Evolutionary conservation across 1,140 invertebrate genomes (phyloP).

Genomic region (Papilio polyxenes): DNA sequence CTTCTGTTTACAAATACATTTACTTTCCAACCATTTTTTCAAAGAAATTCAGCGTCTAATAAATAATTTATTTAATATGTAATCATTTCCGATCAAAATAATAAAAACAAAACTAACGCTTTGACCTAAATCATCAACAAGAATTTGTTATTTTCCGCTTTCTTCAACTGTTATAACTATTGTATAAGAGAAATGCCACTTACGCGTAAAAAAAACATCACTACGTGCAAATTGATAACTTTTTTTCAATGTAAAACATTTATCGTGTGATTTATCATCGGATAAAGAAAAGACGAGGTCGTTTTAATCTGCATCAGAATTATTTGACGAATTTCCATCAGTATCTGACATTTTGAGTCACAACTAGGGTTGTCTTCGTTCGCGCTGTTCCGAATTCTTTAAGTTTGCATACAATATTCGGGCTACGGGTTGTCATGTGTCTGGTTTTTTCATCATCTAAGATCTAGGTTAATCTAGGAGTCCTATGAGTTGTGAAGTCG

Average conservation of each 20-base stretch:
- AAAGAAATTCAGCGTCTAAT: no score
- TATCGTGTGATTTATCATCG: background rate
- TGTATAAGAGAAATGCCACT: background rate
- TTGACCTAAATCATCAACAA: no score
- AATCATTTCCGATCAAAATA: no score
- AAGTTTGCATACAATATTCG: no score
- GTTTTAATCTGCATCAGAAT: background rate
- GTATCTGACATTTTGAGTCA: background rate
- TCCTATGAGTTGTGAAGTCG: background rate
- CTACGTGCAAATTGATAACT: background rate
- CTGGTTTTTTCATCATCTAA: no score
- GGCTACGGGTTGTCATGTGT: no score
- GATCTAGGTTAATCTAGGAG: background rate
- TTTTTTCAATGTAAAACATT: background rate
- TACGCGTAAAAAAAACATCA: background rate
- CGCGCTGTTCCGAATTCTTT: no score
- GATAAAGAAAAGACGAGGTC: conserved; percentile 7
- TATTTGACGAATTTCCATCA: background rate
- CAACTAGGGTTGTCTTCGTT: background rate
- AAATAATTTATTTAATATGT: no score
- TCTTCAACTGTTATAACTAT: background rate
- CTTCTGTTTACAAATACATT: no score
- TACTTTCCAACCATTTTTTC: no score
- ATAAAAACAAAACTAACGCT: no score
- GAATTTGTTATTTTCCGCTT: background rate